Evolutionary conservation across 1,140 invertebrate genomes (phyloP).

Genomic region (Drosophila sulfurigaster): DNA sequence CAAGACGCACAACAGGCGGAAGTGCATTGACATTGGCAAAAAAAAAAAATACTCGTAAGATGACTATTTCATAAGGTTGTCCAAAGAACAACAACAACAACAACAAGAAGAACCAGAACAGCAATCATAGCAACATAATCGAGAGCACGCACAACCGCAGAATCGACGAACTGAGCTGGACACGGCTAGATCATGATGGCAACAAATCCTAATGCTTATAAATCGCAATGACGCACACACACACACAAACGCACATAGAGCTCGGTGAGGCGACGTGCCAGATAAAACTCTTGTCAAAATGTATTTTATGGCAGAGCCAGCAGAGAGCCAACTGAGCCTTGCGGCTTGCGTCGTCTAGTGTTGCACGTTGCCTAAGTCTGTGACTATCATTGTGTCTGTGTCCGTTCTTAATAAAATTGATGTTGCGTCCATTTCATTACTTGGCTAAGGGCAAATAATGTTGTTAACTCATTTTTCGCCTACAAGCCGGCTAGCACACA

Average conservation of each 20-base stretch:
- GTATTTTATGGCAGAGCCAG: constrained; percentile 61
- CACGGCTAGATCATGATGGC: constrained; percentile 53
- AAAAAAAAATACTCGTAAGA: constrained; percentile 11
- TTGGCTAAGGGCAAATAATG: constrained; percentile 67
- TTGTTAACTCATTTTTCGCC: constrained; percentile 76
- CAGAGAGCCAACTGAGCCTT: constrained; percentile 8
- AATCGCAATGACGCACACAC: constrained; percentile 66
- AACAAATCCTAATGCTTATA: constrained; percentile 80
- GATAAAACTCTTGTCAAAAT: constrained; percentile 81
- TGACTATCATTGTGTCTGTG: neutral
- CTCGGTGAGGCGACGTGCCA: constrained; percentile 65
- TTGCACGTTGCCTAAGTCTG: constrained; percentile 13
- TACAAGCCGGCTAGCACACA: constrained; percentile 19
- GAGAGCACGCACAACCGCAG: constrained; percentile 26
- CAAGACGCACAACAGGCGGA: constrained; percentile 40
- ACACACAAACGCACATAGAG: constrained; percentile 41
- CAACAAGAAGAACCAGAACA: neutral
- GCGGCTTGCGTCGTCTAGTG: constrained; percentile 17
- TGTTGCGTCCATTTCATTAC: constrained; percentile 48
- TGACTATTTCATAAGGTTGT: constrained; percentile 22
- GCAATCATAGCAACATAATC: constrained; percentile 36
- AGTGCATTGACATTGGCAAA: constrained; percentile 61
- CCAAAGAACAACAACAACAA: neutral
- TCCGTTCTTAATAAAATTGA: constrained; percentile 55
- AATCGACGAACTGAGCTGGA: constrained; percentile 35